A percentile compares a stretch with the other conserved stretches of the same genome.
Conservation (phyloP, 37 sponge, comb jelly and placozoan genomes). For the Diacarnus erythraeanus region DNA sequence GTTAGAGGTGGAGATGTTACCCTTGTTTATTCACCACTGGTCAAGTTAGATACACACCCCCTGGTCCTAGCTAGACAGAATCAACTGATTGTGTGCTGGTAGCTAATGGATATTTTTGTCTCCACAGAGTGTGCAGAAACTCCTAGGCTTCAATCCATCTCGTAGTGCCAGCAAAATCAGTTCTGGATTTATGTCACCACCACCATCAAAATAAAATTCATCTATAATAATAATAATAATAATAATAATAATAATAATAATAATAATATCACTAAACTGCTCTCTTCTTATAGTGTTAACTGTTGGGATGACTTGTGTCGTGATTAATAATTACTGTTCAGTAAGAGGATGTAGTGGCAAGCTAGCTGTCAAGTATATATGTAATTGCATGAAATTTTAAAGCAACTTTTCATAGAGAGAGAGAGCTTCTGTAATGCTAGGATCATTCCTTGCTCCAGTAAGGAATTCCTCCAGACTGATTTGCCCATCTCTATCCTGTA, state of each 20-base stretch:
- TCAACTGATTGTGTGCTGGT: not conserved
- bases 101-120: not conserved
- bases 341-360: no score
- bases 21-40: no score
- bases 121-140: conserved; percentile 69
- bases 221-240: not conserved
- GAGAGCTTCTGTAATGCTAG: conserved; percentile 55
- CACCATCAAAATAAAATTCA: not conserved
- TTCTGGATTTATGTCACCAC: conserved; percentile 34
- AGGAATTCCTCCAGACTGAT: conserved; percentile 53
- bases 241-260: conserved; percentile 1
- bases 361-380: no score
- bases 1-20: no score
- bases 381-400: not conserved
- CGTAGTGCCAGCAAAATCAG: conserved; percentile 64
- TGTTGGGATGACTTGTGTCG: not conserved
- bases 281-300: not conserved
- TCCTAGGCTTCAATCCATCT: conserved; percentile 75
- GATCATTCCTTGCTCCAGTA: conserved; percentile 56
- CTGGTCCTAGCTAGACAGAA: no score
- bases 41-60: no score
- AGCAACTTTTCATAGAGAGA: conserved; percentile 19
- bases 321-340: no score
- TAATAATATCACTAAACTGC: not conserved
- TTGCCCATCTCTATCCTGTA: conserved; percentile 49